Conservation (phyloP, 2,797 vertebrate species). For the Picus viridis region DNA sequence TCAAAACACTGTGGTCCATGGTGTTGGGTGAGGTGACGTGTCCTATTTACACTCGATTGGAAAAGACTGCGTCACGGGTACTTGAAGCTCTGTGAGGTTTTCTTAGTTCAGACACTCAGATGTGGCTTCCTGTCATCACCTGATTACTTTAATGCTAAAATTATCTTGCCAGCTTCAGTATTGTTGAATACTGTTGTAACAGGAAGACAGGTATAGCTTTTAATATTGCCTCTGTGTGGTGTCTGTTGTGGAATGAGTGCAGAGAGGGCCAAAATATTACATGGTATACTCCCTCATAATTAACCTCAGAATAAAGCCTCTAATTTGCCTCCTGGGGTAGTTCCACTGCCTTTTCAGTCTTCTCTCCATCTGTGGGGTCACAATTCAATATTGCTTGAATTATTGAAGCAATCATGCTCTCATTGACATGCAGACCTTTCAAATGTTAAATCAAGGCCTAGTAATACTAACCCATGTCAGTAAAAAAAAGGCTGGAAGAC, state of each 20-base stretch:
- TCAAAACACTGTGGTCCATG: not conserved
- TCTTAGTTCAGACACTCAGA: conserved; percentile 26
- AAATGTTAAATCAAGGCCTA: not conserved
- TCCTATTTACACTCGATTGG: conserved; percentile 20
- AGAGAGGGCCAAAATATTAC: not conserved
- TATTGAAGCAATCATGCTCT: not conserved
- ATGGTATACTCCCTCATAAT: not conserved
- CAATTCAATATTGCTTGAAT: not conserved
- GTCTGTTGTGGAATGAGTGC: not conserved
- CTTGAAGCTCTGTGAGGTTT: conserved; percentile 24
- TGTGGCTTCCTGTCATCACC: conserved; percentile 59
- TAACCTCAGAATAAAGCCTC: not conserved
- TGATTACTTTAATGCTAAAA: not conserved
- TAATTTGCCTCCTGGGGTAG: not conserved
- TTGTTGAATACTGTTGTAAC: not conserved
- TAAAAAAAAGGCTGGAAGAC: not conserved
- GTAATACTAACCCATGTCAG: not conserved
- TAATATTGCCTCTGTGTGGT: not conserved
- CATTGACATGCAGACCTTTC: not conserved
- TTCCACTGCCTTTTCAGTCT: not conserved
- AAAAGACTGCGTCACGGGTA: conserved; percentile 53
- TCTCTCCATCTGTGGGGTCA: not conserved
- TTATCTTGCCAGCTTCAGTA: not conserved
- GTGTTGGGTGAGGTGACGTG: conserved; percentile 37
- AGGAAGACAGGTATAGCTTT: not conserved